Percentiles rank a stretch among this genome's conserved stretches.
These are phyloP conservation scores for Periophthalmodon schlosseri DNA, from an alignment of 2,113 vertebrate genomes.

Conservation along the genomic window DNA sequence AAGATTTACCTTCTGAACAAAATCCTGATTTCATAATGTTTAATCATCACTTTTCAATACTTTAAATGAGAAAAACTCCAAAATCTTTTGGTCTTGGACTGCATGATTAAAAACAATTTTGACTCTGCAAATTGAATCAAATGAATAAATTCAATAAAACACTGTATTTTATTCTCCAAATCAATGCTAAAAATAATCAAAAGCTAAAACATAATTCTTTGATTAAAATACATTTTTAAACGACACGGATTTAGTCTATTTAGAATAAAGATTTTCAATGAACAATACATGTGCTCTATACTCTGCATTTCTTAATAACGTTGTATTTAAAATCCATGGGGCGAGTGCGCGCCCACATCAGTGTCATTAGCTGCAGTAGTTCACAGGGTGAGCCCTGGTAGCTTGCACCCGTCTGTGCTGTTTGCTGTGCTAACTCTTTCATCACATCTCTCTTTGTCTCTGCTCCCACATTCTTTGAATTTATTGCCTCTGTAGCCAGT, in stretches of 20 bases:
- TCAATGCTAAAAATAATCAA: neutral
- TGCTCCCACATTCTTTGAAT: conserved; percentile 55
- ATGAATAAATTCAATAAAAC: neutral
- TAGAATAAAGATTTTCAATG: neutral
- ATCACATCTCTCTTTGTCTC: conserved; percentile 57
- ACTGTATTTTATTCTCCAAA: neutral
- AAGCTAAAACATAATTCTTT: neutral
- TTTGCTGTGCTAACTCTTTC: conserved; percentile 54
- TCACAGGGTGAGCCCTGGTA: conserved; percentile 44
- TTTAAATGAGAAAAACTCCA: neutral
- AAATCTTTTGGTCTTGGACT: neutral
- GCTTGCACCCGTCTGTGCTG: conserved; percentile 25
- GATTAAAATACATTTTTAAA: neutral
- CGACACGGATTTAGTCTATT: neutral
- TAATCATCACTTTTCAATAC: neutral
- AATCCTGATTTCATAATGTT: no score
- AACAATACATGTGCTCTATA: neutral
- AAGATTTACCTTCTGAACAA: neutral
- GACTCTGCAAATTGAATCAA: neutral
- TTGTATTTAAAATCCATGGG: conserved; percentile 19
- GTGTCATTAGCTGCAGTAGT: conserved; percentile 57
- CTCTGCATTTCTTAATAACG: neutral
- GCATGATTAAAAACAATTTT: neutral
- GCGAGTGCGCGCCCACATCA: conserved; percentile 59
- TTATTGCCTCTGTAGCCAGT: conserved; percentile 39